Evolutionary conservation across 2,113 vertebrate species (phyloP).

Genomic region (Oreochromis spilurus): DNA sequence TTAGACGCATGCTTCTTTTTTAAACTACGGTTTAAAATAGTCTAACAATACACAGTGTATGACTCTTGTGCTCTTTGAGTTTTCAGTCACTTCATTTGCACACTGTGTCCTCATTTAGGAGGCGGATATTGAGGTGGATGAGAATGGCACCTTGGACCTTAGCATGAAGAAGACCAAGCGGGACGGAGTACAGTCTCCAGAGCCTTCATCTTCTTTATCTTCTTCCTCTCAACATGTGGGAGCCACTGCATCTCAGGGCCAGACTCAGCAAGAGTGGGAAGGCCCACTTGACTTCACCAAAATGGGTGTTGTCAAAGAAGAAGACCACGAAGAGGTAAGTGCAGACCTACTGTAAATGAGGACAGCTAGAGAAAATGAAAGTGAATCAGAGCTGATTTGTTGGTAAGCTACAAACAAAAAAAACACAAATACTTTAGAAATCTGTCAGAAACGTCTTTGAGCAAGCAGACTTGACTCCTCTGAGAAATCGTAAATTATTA

Average conservation of each 20-base stretch:
- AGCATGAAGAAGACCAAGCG: constrained; percentile 92
- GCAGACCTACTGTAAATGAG: neutral
- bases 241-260: constrained; percentile 81
- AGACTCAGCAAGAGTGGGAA: constrained; percentile 88
- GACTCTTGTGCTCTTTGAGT: neutral
- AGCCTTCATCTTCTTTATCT: constrained; percentile 73
- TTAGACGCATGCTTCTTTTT: neutral
- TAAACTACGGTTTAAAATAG: neutral
- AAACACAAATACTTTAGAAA: neutral
- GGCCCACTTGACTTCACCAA: constrained; percentile 95
- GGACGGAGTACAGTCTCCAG: constrained; percentile 83
- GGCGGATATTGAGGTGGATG: constrained; percentile 91
- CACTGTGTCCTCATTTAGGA: constrained; percentile 62
- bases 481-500: neutral
- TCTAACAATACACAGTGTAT: neutral
- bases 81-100: neutral
- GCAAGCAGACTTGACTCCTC: too few species aligned
- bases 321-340: constrained; percentile 88
- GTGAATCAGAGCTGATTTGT: neutral
- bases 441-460: neutral
- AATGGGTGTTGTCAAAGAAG: constrained; percentile 84
- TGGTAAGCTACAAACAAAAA: neutral
- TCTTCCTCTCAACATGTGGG: constrained; percentile 77
- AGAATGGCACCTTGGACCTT: constrained; percentile 94
- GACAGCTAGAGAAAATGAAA: neutral